Conservation (phyloP, 92 coral and sea anemone species). For the Palythoa heliodiscus region DNA sequence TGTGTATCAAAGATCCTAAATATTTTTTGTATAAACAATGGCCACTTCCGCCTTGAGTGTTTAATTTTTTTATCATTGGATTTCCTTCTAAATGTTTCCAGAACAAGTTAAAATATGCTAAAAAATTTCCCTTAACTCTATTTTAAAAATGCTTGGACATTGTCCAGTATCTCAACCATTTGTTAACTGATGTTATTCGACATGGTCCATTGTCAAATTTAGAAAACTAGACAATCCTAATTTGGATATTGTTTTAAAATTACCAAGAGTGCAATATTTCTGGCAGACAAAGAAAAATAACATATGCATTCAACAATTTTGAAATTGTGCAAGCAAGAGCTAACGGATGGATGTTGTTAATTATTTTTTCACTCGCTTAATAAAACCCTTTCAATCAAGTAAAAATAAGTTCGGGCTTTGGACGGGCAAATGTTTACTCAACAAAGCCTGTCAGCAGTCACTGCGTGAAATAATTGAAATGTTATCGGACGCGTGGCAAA, state of each 20-base stretch:
- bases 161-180: too few species aligned
- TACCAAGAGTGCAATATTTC: constrained; percentile 1
- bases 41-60: not conserved
- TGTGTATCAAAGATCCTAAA: too few species aligned
- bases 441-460: not conserved
- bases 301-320: not conserved
- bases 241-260: too few species aligned
- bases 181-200: too few species aligned
- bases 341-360: not conserved
- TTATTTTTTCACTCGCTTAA: not conserved
- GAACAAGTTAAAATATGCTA: too few species aligned
- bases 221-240: too few species aligned
- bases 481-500: not conserved
- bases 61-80: too few species aligned
- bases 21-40: too few species aligned
- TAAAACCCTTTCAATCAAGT: not conserved
- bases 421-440: not conserved
- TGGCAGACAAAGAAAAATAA: not conserved
- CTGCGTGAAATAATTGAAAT: constrained; percentile 11
- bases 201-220: too few species aligned
- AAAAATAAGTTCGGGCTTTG: not conserved
- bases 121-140: too few species aligned
- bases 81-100: too few species aligned
- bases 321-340: constrained; percentile 1
- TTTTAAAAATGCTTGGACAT: too few species aligned